A percentile compares a stretch with the other conserved stretches of the same genome.
Conservation (phyloP, 2,113 vertebrate species). For the Colossoma macropomum region DNA sequence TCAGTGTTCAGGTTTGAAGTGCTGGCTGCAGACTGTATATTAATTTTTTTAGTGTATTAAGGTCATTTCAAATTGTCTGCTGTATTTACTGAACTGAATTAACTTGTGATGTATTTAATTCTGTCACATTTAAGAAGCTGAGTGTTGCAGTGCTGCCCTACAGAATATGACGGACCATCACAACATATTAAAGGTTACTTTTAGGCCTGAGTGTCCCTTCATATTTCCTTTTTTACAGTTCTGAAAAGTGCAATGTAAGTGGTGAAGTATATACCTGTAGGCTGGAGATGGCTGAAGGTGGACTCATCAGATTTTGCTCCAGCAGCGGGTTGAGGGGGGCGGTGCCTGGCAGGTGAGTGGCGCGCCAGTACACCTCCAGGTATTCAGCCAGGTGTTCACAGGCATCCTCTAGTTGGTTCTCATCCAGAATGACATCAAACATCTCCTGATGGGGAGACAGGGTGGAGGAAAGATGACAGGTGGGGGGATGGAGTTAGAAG, state of each 20-base stretch:
- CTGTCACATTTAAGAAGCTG: no score
- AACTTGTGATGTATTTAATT: no score
- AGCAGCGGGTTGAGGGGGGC: constrained; percentile 78
- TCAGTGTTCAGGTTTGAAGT: no score
- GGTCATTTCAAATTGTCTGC: no score
- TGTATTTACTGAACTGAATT: no score
- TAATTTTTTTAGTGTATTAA: no score
- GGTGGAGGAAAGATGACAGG: constrained; percentile 19
- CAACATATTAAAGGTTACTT: no score
- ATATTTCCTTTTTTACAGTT: not conserved
- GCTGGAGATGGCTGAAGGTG: constrained; percentile 85
- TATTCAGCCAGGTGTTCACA: constrained; percentile 95
- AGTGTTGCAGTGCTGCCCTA: no score
- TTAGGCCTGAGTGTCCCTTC: not conserved
- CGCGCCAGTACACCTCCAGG: constrained; percentile 93
- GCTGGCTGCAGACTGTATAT: no score
- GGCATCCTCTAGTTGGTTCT: constrained; percentile 95
- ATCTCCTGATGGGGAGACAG: constrained; percentile 80
- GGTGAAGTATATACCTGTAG: constrained; percentile 80
- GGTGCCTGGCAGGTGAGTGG: constrained; percentile 87
- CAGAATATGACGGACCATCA: no score
- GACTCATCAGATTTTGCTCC: constrained; percentile 81
- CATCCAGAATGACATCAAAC: constrained; percentile 95
- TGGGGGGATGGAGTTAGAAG: constrained; percentile 56
- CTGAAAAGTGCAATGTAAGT: not conserved